Percentiles rank a stretch among this genome's conserved stretches.
Conservation (phyloP, 2,888 invertebrate genomes). For the Crematogaster levior region DNA sequence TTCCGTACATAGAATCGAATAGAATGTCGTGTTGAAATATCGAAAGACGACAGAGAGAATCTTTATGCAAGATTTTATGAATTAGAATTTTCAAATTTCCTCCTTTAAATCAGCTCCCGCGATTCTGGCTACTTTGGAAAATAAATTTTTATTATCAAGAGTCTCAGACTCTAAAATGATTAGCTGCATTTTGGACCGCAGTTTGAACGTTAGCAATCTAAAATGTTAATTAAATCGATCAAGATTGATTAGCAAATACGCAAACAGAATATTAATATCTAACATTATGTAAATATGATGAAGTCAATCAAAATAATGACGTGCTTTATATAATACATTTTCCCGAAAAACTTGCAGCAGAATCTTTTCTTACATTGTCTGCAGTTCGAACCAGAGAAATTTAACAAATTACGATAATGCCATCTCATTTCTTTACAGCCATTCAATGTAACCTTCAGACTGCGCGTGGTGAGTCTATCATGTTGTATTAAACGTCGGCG, state of each 20-base stretch:
- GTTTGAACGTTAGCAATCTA: not conserved
- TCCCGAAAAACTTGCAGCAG: not conserved
- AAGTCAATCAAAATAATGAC: not conserved
- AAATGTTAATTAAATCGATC: not conserved
- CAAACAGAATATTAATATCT: too few relatives aligned
- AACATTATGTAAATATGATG: not conserved
- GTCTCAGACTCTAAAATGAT: not conserved
- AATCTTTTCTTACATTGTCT: not conserved
- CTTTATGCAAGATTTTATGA: conserved; percentile 6
- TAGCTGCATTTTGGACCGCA: not conserved
- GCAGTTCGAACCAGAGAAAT: not conserved
- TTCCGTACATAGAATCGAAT: not conserved
- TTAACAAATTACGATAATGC: not conserved
- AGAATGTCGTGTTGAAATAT: not conserved
- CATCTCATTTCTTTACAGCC: not conserved
- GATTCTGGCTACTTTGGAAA: not conserved
- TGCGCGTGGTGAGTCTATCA: conserved; percentile 50
- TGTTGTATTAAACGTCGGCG: conserved; percentile 62
- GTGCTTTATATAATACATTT: not conserved
- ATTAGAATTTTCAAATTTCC: conserved; percentile 20
- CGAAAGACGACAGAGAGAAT: not conserved
- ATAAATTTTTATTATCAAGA: not conserved
- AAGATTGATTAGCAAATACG: not conserved
- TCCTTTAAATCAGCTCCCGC: not conserved
- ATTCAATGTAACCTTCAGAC: conserved; percentile 19